Conservation (phyloP, 1,140 invertebrate species). For the Pygmarrhopalites habei region DNA sequence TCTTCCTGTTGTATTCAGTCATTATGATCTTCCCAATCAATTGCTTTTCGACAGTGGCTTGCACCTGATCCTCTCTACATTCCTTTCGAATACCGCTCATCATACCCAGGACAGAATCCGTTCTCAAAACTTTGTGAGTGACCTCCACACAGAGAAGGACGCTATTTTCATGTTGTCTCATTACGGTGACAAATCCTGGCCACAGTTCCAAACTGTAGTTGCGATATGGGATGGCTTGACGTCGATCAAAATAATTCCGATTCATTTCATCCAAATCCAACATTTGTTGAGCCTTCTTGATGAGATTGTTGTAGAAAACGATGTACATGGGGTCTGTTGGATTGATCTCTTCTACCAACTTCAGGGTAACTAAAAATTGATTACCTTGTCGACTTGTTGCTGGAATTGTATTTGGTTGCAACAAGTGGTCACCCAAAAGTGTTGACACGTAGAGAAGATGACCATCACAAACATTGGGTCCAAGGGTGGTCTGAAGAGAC, state of each 20-base stretch:
- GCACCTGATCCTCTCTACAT: neutral
- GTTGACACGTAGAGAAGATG: neutral
- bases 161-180: slow-evolving; percentile 64
- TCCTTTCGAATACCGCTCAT: neutral
- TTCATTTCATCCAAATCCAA: slow-evolving; percentile 47
- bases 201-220: slow-evolving; percentile 56
- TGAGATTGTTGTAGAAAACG: slow-evolving; percentile 12
- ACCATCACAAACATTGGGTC: slow-evolving; percentile 3
- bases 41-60: slow-evolving; percentile 7
- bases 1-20: slow-evolving; percentile 25
- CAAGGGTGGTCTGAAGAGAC: neutral
- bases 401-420: too few species aligned
- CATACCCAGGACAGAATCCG: slow-evolving; percentile 52
- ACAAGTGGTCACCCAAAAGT: too few species aligned
- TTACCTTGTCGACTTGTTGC: neutral
- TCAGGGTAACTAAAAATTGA: neutral
- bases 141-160: slow-evolving; percentile 57
- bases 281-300: neutral
- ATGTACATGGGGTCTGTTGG: slow-evolving; percentile 4
- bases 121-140: slow-evolving; percentile 57
- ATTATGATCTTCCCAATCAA: slow-evolving; percentile 22
- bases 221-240: slow-evolving; percentile 43
- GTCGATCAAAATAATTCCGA: slow-evolving; percentile 68
- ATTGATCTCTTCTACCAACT: slow-evolving; percentile 3
- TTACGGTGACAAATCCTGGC: slow-evolving; percentile 68